These are phyloP conservation scores for Drosophila percnosoma DNA, from an alignment of 2,888 invertebrate genomes.

Conservation along the genomic window DNA sequence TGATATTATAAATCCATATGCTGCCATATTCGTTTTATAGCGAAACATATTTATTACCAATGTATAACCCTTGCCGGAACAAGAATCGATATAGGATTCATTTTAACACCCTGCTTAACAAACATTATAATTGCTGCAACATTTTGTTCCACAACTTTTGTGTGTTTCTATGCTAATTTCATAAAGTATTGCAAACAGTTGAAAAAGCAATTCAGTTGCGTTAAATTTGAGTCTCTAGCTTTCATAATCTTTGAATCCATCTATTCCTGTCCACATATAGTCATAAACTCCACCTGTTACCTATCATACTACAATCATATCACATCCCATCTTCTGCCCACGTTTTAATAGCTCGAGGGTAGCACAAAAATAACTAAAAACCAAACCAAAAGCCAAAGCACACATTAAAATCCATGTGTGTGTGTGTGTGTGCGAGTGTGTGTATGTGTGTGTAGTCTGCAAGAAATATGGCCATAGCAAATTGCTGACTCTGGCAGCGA, in stretches of 20 bases:
- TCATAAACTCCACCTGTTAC: slow-evolving; percentile 1
- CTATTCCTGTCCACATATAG: neutral
- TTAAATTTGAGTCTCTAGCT: neutral
- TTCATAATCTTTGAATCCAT: neutral
- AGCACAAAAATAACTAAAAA: slow-evolving; percentile 32
- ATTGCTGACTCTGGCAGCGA: slow-evolving; percentile 77
- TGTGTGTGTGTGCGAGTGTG: too few relatives aligned
- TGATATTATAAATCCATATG: too few relatives aligned
- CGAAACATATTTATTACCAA: neutral
- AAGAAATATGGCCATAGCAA: slow-evolving; percentile 77
- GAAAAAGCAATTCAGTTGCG: neutral
- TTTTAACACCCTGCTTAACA: neutral
- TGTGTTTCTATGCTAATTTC: neutral
- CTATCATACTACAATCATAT: neutral
- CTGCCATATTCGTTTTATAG: neutral
- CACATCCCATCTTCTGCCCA: neutral
- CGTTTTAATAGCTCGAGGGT: slow-evolving; percentile 26
- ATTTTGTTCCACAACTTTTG: neutral
- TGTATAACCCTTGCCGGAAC: neutral
- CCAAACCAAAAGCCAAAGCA: slow-evolving; percentile 54
- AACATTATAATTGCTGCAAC: neutral
- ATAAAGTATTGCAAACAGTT: neutral
- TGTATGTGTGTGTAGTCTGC: slow-evolving; percentile 57
- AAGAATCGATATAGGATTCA: neutral
- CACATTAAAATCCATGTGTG: slow-evolving; percentile 75